Evolutionary conservation across 2,888 invertebrate species (phyloP), one percentile per base, ranked within the genome.

Genomic region (Erebia ligea): DNA sequence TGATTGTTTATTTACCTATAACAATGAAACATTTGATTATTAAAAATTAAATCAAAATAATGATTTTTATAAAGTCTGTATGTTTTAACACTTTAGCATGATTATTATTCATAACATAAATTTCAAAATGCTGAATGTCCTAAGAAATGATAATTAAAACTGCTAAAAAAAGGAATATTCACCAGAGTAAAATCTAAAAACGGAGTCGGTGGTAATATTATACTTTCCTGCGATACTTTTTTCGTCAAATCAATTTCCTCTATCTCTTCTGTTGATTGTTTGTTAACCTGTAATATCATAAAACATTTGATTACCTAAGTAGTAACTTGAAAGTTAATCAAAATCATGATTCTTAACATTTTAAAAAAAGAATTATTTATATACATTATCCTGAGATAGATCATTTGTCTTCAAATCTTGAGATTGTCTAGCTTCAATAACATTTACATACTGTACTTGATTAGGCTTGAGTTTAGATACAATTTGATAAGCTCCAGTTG

Each of bases 141-240:
- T 42, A 42, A 0, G 2, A 42, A 42, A 42, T 42, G 42, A n/a
- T 34, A 1, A 34, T 34, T 25, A 6, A 5, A 6, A 6, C n/a
- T n/a, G n/a, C 6, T 13, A n/a, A 0, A n/a, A 50, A 50, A 50
- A 15, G 52, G n/a, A 10, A 56, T 21, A 56, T 58, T 42, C 68
- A 84, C 85, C 81, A 84, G 79, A 54, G 81, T 76, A 13, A 77
- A 73, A 75, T 91, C 92, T 73, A 86, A 69, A 73, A 90, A 92
- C 73, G 87, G 89, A 52, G 88, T 81, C 10, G 91, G 91, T 52
- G 92, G 91, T 67, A 84, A 76, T 57, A 91, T 68, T 66, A 86
- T 78, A 71, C 6, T 34, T 34, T 78, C 76, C 34, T 82, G 76
- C 15, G 75, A 63, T 58, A 73, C 77, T 75, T 61, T 75, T 57